Evolutionary conservation across 2,888 invertebrate species (phyloP), one percentile per base, ranked within the genome.

Genomic region (Rugalucina vietnamica): DNA sequence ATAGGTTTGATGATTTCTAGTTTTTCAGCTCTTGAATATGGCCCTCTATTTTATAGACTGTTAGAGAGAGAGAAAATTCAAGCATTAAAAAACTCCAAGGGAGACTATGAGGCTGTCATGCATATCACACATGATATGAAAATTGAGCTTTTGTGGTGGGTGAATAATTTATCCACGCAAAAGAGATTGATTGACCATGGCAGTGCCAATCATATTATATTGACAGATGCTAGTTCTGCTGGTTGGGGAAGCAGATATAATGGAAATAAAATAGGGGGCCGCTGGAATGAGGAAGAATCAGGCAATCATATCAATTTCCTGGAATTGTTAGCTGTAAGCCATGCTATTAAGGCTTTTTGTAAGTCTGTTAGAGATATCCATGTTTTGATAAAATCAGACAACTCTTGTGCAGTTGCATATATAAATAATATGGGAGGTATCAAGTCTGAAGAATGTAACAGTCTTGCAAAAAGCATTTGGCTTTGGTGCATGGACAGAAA

Each of bases 11-110:
- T 83, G 8, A 79, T 83, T 0, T 75, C 83, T 34, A 65, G 24
- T 50, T 83, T 83, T 49, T 83, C 79, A 29, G 79, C 83, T 14
- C 79, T 79, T 4, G 79, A 79, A 72, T 76, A 32, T 72, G 83
- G 79, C 1, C 70, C 43, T 43, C 54, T 84, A 69, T 36, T 69
- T 54, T 81, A 77, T 70, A 36, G 84, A 21, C 39, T 39, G 14
- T 36, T 84, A 8, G 84, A 84, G 75, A 74, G 21, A 34, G 69
- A 3, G n/a, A 80, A 84, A 49, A 24, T 70, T 24, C 3, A 34
- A 8, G 76, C 81, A 24, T 49, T 84, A 21, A 70, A 50, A 27
- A 10, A 1, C 0, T 32, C 69, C 24, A 10, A 34, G 4, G 81
- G 81, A 2, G 78, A 84, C 71, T 84, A 71, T 72, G 75, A 84